phyloP scores from a whole-genome alignment of 2,113 vertebrate genomes.

The Epinephelus lanceolatus region DNA sequence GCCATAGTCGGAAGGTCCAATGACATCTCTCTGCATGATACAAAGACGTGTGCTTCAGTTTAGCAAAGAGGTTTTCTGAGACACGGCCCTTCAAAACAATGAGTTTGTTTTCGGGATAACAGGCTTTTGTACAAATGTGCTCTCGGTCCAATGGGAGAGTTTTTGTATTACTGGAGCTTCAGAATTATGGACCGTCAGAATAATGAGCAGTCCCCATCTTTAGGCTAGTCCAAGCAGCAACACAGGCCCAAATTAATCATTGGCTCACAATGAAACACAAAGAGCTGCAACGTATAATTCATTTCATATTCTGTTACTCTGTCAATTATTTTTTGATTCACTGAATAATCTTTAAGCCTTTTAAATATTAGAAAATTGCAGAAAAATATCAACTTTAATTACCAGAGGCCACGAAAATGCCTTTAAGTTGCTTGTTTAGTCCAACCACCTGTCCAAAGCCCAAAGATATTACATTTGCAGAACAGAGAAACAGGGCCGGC shows the following conservation, averaged over 20 bases:
- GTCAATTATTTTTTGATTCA: neutral
- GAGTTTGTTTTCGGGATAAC: too few species aligned
- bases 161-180: too few species aligned
- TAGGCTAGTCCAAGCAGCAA: neutral
- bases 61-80: too few species aligned
- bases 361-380: neutral
- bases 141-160: too few species aligned
- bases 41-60: too few species aligned
- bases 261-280: neutral
- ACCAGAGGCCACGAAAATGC: neutral
- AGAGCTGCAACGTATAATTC: neutral
- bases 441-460: neutral
- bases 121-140: too few species aligned
- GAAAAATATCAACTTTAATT: too few species aligned
- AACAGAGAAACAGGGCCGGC: conserved; percentile 1
- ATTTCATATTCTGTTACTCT: neutral
- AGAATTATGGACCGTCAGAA: too few species aligned
- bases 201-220: too few species aligned
- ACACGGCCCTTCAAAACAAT: too few species aligned
- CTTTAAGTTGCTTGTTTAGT: neutral
- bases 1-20: too few species aligned
- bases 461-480: conserved; percentile 6
- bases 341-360: neutral
- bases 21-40: too few species aligned
- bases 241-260: neutral